Evolutionary conservation across 1,140 invertebrate genomes (phyloP), one percentile per base, ranked within the genome.

Genomic region (Caenorhabditis latens): DNA sequence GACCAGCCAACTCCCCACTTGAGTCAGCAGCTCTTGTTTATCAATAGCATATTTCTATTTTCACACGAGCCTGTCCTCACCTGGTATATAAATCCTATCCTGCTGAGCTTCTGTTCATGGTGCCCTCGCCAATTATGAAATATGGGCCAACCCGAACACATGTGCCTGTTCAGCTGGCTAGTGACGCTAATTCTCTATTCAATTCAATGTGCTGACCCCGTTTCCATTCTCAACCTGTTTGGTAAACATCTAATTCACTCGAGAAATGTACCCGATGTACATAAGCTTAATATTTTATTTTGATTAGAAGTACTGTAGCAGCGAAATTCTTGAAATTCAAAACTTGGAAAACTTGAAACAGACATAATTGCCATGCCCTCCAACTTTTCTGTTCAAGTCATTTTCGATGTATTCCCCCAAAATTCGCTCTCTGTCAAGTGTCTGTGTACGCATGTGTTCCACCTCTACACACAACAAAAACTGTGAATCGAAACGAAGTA

Each of bases 401-500:
- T 71, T n/a, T 46, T 46, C 65, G 32, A 32, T 32, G 32, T 32
- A 32, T 32, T 16, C 5, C 6, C 42, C 42, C 21, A 0, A 6
- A n/a, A n/a, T n/a, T n/a, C 42, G 11, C 14, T 53, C 14, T 21
- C 46, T 50, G 16, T 79, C 71, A 79, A 79, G 46, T 79, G 67
- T 71, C 40, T 71, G 19, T 71, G 65, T 71, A 71, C 67, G 67
- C 67, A 50, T 53, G 71, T 53, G 71, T 79, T 79, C 71, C 46
- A 79, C 71, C 71, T 79, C 40, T 43, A 48, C 71, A 79, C 19
- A 79, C 71, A 19, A 79, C 71, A 16, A 79, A 79, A 79, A 79
- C 46, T 79, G 46, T 53, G 71, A 79, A 71, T 46, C 42, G 16
- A 71, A 50, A 19, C 40, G 46, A 79, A 79, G 71, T 79, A 79